These are phyloP conservation scores for Sebastes oblongus DNA, from an alignment of 2,797 vertebrate genomes.

Conservation along the genomic window DNA sequence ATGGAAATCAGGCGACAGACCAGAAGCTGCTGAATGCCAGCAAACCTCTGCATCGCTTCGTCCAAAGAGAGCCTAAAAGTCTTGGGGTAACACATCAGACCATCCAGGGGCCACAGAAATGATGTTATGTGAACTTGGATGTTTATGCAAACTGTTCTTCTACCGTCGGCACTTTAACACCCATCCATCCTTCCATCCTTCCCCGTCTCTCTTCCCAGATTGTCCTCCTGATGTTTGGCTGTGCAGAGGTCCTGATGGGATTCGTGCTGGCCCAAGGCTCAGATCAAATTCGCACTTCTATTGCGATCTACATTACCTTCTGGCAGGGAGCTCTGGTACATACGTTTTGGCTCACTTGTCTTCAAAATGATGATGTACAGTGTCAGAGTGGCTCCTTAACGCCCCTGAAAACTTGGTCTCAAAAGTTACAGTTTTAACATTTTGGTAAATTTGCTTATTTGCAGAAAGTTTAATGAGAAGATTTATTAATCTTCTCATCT, in stretches of 20 bases:
- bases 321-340: constrained; percentile 73
- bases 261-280: not conserved
- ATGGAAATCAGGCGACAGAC: not conserved
- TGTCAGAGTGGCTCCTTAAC: not conserved
- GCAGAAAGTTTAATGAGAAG: not conserved
- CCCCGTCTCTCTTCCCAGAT: constrained; percentile 44
- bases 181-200: not conserved
- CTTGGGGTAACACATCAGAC: constrained; percentile 63
- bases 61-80: constrained; percentile 55
- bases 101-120: not conserved
- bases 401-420: not conserved
- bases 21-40: not conserved
- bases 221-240: constrained; percentile 66
- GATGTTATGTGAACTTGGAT: not conserved
- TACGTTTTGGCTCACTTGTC: not conserved
- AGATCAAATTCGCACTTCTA: fast-evolving
- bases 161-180: not conserved
- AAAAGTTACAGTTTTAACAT: not conserved
- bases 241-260: constrained; percentile 70
- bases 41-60: constrained; percentile 75
- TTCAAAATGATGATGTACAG: not conserved
- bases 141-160: not conserved
- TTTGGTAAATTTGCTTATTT: not conserved
- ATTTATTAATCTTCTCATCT: not conserved
- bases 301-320: constrained; percentile 42